These are phyloP conservation scores for Amphimedon queenslandica DNA, from an alignment of 37 sponge, comb jelly and placozoan species.

Conservation along the genomic window DNA sequence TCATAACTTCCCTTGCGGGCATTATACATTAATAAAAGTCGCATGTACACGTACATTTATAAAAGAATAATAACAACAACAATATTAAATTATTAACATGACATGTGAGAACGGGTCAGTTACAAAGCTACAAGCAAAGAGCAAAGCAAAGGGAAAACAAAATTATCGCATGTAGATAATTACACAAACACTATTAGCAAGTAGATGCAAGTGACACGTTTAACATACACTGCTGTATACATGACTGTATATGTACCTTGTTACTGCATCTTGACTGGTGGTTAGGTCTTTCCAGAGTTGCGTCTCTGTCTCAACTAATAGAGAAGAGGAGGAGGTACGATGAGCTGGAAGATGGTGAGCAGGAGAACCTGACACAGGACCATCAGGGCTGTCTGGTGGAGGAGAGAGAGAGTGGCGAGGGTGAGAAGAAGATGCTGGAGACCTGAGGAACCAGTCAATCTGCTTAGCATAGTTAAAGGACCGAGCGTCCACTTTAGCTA, in stretches of 20 bases:
- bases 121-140: no score
- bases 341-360: no score
- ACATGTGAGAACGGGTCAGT: slow-evolving; percentile 1
- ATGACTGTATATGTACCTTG: slow-evolving; percentile 42
- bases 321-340: not conserved
- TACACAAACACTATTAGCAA: no score
- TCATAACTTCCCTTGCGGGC: no score
- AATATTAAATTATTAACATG: not conserved
- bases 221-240: no score
- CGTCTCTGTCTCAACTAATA: not conserved
- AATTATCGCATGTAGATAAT: no score
- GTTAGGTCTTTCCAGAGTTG: slow-evolving; percentile 53
- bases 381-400: not conserved
- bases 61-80: not conserved
- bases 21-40: no score
- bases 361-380: no score
- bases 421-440: not conserved
- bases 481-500: slow-evolving; percentile 44
- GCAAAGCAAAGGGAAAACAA: no score
- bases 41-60: no score
- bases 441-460: slow-evolving; percentile 30
- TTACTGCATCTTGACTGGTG: slow-evolving; percentile 31
- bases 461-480: slow-evolving; percentile 20
- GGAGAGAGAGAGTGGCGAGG: not conserved
- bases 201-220: no score